A percentile compares a stretch with the other conserved stretches of the same genome.
These are phyloP conservation scores for Petromus typicus DNA, from an alignment of 2,113 vertebrate genomes.

Conservation along the genomic window DNA sequence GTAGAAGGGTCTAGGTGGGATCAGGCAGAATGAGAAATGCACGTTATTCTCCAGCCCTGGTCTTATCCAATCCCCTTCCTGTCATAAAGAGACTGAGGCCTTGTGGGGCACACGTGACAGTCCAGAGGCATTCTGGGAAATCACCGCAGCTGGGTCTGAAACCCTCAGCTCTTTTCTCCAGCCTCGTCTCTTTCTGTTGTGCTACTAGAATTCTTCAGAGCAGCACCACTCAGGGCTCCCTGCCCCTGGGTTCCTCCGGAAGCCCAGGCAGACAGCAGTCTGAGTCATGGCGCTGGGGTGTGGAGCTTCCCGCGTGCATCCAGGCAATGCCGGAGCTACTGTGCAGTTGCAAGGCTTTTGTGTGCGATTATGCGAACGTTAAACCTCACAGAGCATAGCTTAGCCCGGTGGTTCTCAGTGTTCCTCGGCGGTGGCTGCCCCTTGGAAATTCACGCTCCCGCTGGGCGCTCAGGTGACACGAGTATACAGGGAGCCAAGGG, in stretches of 20 bases:
- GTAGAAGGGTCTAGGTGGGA: not conserved
- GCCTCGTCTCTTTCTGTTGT: no score
- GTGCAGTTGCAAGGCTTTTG: not conserved
- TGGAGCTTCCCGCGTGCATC: not conserved
- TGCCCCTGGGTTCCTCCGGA: not conserved
- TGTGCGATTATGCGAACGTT: not conserved
- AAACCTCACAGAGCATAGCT: not conserved
- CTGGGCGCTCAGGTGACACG: not conserved
- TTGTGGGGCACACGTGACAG: no score
- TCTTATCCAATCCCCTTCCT: not conserved
- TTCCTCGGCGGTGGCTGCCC: not conserved
- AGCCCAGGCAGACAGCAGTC: not conserved
- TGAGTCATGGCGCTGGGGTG: not conserved
- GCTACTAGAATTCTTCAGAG: not conserved
- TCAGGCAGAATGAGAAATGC: not conserved
- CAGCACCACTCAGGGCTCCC: not conserved
- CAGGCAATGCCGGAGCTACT: fast-evolving
- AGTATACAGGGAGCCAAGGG: no score
- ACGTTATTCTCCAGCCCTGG: not conserved
- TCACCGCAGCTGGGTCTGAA: not conserved
- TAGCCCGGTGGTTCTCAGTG: not conserved
- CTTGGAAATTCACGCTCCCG: not conserved
- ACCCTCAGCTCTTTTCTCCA: not conserved
- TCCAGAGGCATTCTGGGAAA: not conserved
- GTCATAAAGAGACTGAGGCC: not conserved